Evolutionary conservation across 2,113 vertebrate genomes (phyloP).

Genomic region (Anarhynchus alexandrinus): DNA sequence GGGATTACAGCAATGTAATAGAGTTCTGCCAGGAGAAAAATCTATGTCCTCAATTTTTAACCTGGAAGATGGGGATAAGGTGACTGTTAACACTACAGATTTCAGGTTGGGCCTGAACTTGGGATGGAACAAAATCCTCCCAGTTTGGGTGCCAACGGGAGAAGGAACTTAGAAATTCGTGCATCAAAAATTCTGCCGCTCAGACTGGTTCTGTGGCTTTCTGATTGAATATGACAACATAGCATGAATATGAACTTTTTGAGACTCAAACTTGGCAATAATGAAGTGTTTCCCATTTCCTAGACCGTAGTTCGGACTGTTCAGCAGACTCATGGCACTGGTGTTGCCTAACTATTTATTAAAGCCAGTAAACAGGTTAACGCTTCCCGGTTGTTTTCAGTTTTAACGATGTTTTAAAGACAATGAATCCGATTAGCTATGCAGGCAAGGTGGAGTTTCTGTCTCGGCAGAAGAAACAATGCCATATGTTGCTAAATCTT

Average conservation of each 20-base stretch:
- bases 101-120: background rate
- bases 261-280: background rate
- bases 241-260: background rate
- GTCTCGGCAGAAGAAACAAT: background rate
- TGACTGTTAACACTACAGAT: conserved; percentile 2
- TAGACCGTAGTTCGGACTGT: background rate
- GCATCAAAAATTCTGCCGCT: background rate
- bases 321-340: background rate
- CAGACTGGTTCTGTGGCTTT: background rate
- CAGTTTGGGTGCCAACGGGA: background rate
- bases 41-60: conserved; percentile 52
- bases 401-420: background rate
- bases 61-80: conserved; percentile 50
- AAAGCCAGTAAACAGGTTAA: background rate
- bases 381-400: background rate
- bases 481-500: conserved; percentile 18
- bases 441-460: conserved; percentile 1
- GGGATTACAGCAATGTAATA: conserved; percentile 49
- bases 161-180: background rate
- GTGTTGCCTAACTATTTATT: background rate
- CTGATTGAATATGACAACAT: background rate
- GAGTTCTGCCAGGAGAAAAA: conserved; percentile 38
- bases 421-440: background rate
- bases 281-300: background rate
- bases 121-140: background rate